Evolutionary conservation across 2,113 vertebrate genomes (phyloP).

Genomic region (Sapayoa aenigma): DNA sequence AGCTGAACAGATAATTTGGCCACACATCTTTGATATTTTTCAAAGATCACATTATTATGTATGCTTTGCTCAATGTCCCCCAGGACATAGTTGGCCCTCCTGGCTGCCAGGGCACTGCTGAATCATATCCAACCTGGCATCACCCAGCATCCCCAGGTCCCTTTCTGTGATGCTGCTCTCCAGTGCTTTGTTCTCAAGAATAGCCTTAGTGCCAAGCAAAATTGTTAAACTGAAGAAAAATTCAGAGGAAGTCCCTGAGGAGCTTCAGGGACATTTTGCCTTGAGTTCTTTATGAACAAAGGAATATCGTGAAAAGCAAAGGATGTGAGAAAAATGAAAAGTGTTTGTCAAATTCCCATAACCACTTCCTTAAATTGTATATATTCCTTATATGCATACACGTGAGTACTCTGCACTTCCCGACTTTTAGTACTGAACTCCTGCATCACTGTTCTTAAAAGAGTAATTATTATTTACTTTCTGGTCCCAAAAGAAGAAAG

Average conservation of each 20-base stretch:
- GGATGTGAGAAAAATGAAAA: neutral
- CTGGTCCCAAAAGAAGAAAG: neutral
- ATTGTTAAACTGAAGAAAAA: neutral
- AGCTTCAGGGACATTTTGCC: neutral
- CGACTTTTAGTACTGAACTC: neutral
- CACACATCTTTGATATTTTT: neutral
- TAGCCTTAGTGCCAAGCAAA: neutral
- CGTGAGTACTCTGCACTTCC: neutral
- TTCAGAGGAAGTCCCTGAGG: neutral
- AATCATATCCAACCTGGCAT: accelerated
- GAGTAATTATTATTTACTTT: neutral
- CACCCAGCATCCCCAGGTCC: accelerated
- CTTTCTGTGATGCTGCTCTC: neutral
- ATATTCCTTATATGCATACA: neutral
- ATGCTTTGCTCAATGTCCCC: neutral
- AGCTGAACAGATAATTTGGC: neutral
- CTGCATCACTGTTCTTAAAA: neutral
- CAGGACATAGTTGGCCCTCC: accelerated
- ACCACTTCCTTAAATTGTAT: neutral
- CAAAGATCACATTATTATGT: neutral
- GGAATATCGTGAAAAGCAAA: neutral
- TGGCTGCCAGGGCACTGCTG: neutral
- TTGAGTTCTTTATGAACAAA: neutral
- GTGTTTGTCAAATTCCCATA: neutral
- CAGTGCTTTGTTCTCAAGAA: neutral